Evolutionary conservation across 2,888 invertebrate species (phyloP).

Genomic region (Cheilosia pagana): DNA sequence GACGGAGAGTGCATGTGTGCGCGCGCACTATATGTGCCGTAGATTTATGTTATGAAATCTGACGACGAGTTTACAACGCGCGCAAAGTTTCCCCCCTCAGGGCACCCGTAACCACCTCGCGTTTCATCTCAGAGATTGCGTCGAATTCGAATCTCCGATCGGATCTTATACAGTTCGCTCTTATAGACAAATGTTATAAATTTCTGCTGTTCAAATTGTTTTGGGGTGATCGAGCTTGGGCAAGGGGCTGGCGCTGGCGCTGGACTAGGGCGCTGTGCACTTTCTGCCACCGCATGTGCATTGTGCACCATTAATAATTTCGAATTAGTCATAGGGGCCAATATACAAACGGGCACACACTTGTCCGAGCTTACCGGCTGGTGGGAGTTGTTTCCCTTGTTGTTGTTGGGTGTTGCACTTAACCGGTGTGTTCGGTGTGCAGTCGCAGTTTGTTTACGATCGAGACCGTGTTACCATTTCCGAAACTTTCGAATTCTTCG

Average conservation of each 20-base stretch:
- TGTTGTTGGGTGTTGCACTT: conserved; percentile 26
- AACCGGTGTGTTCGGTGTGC: conserved; percentile 40
- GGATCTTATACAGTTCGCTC: conserved; percentile 54
- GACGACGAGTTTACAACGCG: conserved; percentile 75
- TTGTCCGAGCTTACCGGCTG: conserved; percentile 67
- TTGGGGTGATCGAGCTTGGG: conserved; percentile 27
- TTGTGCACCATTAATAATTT: conserved; percentile 75
- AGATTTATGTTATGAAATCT: conserved; percentile 75
- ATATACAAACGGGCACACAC: conserved; percentile 65
- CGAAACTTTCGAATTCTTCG: conserved; percentile 75
- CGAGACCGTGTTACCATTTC: conserved; percentile 68
- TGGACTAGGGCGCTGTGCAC: conserved; percentile 35
- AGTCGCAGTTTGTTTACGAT: conserved; percentile 64
- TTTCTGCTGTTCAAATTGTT: conserved; percentile 67
- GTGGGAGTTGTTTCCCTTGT: conserved; percentile 41
- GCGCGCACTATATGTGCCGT: conserved; percentile 13
- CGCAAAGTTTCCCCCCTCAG: conserved; percentile 66
- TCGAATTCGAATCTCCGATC: conserved; percentile 70
- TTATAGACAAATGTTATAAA: conserved; percentile 67
- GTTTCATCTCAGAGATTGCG: conserved; percentile 68
- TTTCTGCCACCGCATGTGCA: conserved; percentile 71
- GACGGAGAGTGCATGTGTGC: conserved; percentile 45
- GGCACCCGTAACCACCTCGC: conserved; percentile 41
- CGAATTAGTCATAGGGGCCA: conserved; percentile 74
- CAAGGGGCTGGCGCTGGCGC: conserved; percentile 24